Evolutionary conservation across 2,797 vertebrate species (phyloP).

Genomic region (Dicrostonyx torquatus): DNA sequence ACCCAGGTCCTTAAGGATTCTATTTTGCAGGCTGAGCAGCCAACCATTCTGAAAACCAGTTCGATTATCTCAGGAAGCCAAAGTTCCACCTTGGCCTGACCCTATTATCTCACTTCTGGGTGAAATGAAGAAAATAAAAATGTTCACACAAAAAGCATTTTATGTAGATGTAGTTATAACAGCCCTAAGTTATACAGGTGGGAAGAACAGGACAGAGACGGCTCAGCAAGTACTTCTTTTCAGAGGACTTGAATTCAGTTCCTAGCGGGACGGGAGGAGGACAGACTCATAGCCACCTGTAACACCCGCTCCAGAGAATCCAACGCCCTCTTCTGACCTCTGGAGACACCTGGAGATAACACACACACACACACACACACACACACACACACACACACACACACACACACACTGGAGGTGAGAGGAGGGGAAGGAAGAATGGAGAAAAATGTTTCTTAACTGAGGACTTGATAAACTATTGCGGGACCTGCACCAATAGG

Average conservation of each 20-base stretch:
- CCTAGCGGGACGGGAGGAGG: background rate
- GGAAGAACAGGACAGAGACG: background rate
- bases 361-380: background rate
- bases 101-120: background rate
- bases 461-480: background rate
- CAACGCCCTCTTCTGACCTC: background rate
- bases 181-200: background rate
- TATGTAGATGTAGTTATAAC: background rate
- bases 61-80: background rate
- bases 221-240: too few species aligned
- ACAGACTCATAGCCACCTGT: background rate
- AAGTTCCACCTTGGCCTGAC: background rate
- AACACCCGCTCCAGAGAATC: background rate
- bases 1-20: background rate
- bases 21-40: constrained; percentile 81
- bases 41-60: constrained; percentile 86
- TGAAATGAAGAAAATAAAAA: background rate
- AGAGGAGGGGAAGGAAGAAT: background rate
- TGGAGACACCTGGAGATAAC: background rate
- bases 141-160: background rate
- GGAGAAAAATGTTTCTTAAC: background rate
- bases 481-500: background rate
- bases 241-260: background rate
- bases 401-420: background rate
- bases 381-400: background rate